Percentiles rank a stretch among this genome's conserved stretches.
phyloP scores from a whole-genome alignment of 2,888 invertebrate genomes.

The Tiliacea citrago region DNA sequence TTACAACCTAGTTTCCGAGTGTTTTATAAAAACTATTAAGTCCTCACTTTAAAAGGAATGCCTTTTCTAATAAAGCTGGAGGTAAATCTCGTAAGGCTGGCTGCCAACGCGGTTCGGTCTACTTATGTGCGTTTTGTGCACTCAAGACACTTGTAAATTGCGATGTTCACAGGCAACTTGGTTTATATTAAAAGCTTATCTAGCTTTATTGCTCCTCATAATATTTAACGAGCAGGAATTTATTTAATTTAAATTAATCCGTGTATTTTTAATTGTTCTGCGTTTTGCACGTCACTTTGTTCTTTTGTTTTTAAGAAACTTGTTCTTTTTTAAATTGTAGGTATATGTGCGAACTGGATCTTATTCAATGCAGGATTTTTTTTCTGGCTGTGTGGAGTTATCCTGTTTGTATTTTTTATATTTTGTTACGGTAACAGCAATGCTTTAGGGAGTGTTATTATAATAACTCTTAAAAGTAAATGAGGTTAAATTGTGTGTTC shows the following conservation, averaged over 20 bases:
- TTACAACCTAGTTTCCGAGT: constrained; percentile 37
- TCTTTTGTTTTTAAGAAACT: constrained; percentile 3
- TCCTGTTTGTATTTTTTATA: not conserved
- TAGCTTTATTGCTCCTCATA: constrained; percentile 36
- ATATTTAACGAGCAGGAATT: constrained; percentile 36
- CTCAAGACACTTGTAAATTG: constrained; percentile 61
- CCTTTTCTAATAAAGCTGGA: constrained; percentile 72
- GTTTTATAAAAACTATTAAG: constrained; percentile 66
- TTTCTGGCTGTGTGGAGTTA: not conserved
- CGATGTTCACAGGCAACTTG: constrained; percentile 52
- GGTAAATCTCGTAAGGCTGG: constrained; percentile 69
- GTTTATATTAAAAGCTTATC: constrained; percentile 58
- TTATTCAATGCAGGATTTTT: not conserved
- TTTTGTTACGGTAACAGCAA: not conserved
- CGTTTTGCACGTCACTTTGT: not conserved
- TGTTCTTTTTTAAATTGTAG: constrained; percentile 1
- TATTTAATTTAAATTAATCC: constrained; percentile 33
- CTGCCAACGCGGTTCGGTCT: constrained; percentile 42
- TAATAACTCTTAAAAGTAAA: not conserved
- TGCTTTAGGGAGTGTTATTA: not conserved
- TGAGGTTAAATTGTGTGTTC: not conserved
- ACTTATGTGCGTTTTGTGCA: constrained; percentile 59
- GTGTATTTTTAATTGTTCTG: not conserved
- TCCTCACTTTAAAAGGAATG: constrained; percentile 67
- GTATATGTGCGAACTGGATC: not conserved